phyloP scores from a whole-genome alignment of 2,888 invertebrate species.

The Nomada goodeniana region DNA sequence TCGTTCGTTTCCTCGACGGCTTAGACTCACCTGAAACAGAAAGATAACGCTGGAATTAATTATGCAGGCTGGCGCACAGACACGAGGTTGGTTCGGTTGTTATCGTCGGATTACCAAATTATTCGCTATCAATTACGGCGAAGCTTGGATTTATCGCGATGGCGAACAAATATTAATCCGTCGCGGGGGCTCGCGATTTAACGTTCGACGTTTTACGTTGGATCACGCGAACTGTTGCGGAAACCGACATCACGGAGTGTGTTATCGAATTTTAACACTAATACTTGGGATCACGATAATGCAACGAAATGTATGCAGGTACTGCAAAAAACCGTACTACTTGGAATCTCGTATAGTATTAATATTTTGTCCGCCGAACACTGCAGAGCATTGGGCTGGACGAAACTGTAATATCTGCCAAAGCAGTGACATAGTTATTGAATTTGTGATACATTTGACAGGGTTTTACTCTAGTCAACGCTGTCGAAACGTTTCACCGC shows the following conservation, averaged over 20 bases:
- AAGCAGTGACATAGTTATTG: too few species aligned
- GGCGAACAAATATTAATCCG: slow-evolving; percentile 53
- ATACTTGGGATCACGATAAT: neutral
- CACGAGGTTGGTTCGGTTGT: slow-evolving; percentile 39
- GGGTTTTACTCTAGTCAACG: too few species aligned
- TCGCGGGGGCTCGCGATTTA: slow-evolving; percentile 21
- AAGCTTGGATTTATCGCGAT: slow-evolving; percentile 51
- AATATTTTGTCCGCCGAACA: too few species aligned
- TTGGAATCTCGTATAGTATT: neutral
- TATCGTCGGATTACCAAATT: slow-evolving; percentile 71
- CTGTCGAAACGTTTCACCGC: too few species aligned
- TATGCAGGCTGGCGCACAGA: slow-evolving; percentile 47
- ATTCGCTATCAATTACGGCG: slow-evolving; percentile 68
- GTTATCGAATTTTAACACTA: neutral
- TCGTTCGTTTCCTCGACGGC: slow-evolving; percentile 55
- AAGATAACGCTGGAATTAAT: slow-evolving; percentile 73
- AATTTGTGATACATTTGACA: too few species aligned
- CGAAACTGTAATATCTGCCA: too few species aligned
- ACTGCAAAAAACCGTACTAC: too few species aligned
- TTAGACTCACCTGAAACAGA: slow-evolving; percentile 74
- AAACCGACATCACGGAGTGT: neutral
- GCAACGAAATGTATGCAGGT: neutral
- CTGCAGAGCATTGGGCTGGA: too few species aligned
- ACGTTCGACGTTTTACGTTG: slow-evolving; percentile 35
- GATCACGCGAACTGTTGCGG: slow-evolving; percentile 34